Evolutionary conservation across 1,140 invertebrate species (phyloP), one percentile per base, ranked within the genome.

Genomic region (Procambarus virginalis): DNA sequence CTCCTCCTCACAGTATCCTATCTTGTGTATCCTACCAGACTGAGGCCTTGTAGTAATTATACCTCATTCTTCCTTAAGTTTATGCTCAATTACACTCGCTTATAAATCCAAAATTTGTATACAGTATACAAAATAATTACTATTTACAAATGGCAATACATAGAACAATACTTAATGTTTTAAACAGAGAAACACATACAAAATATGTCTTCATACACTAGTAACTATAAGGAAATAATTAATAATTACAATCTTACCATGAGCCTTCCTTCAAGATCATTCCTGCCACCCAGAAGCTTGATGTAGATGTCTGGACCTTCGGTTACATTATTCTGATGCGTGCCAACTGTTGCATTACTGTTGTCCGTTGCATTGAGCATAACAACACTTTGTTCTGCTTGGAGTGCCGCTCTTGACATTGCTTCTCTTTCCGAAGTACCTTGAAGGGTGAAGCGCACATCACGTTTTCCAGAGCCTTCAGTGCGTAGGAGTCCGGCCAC

Each of bases 401-500:
- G 51, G 10, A 70, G 55, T 12, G 81, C 84, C 0, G 83, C 89
- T 68, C 49, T 82, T 4, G 60, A 49, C n/a, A 87, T 55, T 9
- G 49, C 77, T 49, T 91, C 81, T 49, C 91, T 81, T 77, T 68
- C 68, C 1, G 86, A 89, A 9, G 91, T 92, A 9, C 91, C 91
- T 4, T 64, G 81, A 8, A 90, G 77, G 10, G 91, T 92, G 81
- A 92, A 92, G 17, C 89, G 89, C 20, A 92, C 91, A 68, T 76
- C 73, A n/a, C 68, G 60, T 8, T 49, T 75, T 8, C 85, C 82
- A 9, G 91, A 88, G 3, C 92, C 92, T 79, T 93, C 92, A 8
- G 92, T 94, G 91, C 98, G 97, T 58, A 99, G 93, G 93, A 96
- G 96, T 6, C 98, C 98, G 64, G 98, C 97, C 3, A 99, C 96